Evolutionary conservation across 1,140 invertebrate genomes (phyloP), one percentile per base, ranked within the genome.

Genomic region (Scylla paramamosain): DNA sequence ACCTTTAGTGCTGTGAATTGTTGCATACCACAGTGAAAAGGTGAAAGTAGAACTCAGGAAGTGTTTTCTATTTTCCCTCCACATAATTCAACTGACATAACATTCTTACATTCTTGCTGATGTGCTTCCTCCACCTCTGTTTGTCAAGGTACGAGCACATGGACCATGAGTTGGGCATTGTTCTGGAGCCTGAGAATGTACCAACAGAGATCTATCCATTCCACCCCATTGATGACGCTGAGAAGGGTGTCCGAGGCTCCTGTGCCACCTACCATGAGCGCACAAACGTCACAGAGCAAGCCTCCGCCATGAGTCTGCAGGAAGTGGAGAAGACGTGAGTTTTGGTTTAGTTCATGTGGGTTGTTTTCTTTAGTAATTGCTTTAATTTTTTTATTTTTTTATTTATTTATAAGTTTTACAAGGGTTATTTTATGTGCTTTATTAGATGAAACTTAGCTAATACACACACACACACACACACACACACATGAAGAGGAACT

Each of bases 191-290:
- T 31, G 96, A 97, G 95, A 84, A 93, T 25, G 96, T 96, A n/a
- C 97, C 97, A 4, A 96, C 97, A 84, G 97, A 98, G 93, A 97
- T 98, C 96, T 98, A 98, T 96, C 97, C 97, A 7, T 97, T 98
- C 96, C 96, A 95, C 31, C 97, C 97, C 14, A 96, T 98, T 28
- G 97, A 98, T n/a, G 96, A 97, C 48, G 97, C 96, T 4, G 82
- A 39, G 12, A 84, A 89, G 93, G 97, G 97, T 20, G 96, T 98
- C 8, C 97, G 97, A 95, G 98, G 98, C 20, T 98, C 98, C 12
- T 98, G 98, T 96, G 96, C 97, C 0, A 97, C 97, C 20, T 98
- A 98, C 96, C 91, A 97, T 4, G 97, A 97, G 31, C 96, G 97
- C 31, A 96, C 95, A 92, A 97, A 97, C 83, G 97, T 98, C 29